A percentile compares a stretch with the other conserved stretches of the same genome.
Evolutionary conservation across 2,797 vertebrate genomes (phyloP).

Genomic region (Sphaeramia orbicularis): DNA sequence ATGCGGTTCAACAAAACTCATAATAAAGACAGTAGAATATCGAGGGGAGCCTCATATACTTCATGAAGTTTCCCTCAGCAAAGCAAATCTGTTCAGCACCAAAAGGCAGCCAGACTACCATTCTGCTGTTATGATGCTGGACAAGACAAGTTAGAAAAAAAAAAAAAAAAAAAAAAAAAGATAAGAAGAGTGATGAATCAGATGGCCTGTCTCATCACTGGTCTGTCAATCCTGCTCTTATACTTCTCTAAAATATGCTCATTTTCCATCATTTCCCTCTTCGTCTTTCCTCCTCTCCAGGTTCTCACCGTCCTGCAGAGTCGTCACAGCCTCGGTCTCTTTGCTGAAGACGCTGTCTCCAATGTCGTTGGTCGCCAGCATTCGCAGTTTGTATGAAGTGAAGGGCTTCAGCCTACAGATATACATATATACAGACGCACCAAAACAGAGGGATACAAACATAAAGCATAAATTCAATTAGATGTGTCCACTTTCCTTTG

Average conservation of each 20-base stretch:
- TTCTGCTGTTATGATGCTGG: too few relatives aligned
- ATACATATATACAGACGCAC: slow-evolving; percentile 26
- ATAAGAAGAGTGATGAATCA: slow-evolving; percentile 5
- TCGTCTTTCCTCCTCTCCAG: background rate
- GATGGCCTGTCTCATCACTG: background rate
- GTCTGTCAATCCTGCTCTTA: background rate
- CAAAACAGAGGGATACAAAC: background rate
- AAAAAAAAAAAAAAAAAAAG: too few relatives aligned
- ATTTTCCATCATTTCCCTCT: background rate
- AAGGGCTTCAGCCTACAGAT: slow-evolving; percentile 89
- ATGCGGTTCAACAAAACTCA: too few relatives aligned
- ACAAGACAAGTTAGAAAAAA: too few relatives aligned
- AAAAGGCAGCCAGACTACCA: too few relatives aligned
- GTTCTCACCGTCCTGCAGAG: slow-evolving; percentile 79
- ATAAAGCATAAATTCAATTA: background rate
- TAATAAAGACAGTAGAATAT: too few relatives aligned
- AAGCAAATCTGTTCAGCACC: too few relatives aligned
- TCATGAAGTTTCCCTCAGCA: too few relatives aligned
- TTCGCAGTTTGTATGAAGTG: slow-evolving; percentile 91
- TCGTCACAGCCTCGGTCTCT: slow-evolving; percentile 86
- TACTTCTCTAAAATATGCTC: slow-evolving; percentile 2
- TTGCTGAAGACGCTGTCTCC: slow-evolving; percentile 90
- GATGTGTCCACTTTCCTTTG: background rate
- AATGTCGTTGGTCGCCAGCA: slow-evolving; percentile 92
- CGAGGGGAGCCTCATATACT: too few relatives aligned